phyloP scores from a whole-genome alignment of 2,113 vertebrate genomes.

The Cranoglanis bouderius region DNA sequence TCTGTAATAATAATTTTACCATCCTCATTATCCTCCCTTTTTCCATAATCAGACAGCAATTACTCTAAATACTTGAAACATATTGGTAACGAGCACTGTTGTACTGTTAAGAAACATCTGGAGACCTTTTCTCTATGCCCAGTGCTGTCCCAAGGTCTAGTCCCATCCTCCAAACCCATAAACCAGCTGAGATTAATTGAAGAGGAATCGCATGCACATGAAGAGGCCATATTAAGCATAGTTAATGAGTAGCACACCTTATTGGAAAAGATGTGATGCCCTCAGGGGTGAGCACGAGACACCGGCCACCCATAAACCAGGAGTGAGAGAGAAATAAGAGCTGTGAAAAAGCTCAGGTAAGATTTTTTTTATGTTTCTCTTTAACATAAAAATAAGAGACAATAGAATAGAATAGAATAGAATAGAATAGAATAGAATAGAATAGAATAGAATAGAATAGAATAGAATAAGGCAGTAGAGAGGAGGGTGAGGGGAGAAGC shows the following conservation, averaged over 20 bases:
- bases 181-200: slow-evolving; percentile 56
- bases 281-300: slow-evolving; percentile 54
- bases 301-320: slow-evolving; percentile 61
- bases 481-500: neutral
- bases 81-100: slow-evolving; percentile 28
- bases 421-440: neutral
- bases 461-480: neutral
- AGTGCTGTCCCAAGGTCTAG: neutral
- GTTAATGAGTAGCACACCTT: slow-evolving; percentile 63
- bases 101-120: slow-evolving; percentile 37
- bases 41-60: slow-evolving; percentile 13
- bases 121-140: slow-evolving; percentile 15
- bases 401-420: neutral
- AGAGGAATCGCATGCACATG: slow-evolving; percentile 54
- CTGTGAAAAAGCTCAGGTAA: slow-evolving; percentile 59
- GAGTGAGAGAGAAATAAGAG: slow-evolving; percentile 63
- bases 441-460: neutral
- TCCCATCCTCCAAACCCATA: slow-evolving; percentile 30
- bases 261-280: slow-evolving; percentile 60
- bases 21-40: slow-evolving; percentile 4
- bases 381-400: slow-evolving; percentile 57
- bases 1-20: slow-evolving; percentile 4
- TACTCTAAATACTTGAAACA: slow-evolving; percentile 30
- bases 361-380: slow-evolving; percentile 69
- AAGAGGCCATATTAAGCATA: slow-evolving; percentile 58